Base-by-base conservation (phyloP, 2,888 invertebrate species). In the Pseudococcus jackbeardsleyi region DNA sequence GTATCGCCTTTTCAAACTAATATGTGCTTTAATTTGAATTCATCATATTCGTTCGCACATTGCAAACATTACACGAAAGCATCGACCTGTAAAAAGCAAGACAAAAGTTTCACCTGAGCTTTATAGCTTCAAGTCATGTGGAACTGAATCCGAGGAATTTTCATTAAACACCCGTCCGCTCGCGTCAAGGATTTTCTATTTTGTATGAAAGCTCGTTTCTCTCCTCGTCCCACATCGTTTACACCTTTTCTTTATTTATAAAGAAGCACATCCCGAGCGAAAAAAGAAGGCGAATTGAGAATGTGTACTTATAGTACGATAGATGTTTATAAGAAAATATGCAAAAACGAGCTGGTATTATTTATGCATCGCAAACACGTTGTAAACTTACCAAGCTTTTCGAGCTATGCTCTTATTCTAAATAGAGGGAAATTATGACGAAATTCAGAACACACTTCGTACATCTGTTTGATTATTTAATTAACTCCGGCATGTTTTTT, bases 21-120 rank as follows among this genome's bases (percentile, higher is more conserved):
- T 82, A 82, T 82, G 79, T 82, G 79, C 79, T 82, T 82, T 82
- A 82, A 82, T 82, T 82, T 82, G 42, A 82, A 82, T 82, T 82
- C 79, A 46, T 42, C 79, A 82, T 82, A 82, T 82, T 82, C 79
- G 79, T 82, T 77, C n/a, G 79, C 79, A 46, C 46, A 42, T 42
- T 46, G 79, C 79, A 46, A 82, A 82, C 42, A 82, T 82, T 46
- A 82, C 79, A 46, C 79, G 85, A 59, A 85, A 33, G 85, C 85
- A 64, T 85, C 59, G 85, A 85, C 85, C 85, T 85, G 85, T 85
- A 64, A 85, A 85, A 85, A 85, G 85, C 59, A 59, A 85, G 85
- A 85, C 54, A 64, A 85, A 85, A 85, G 85, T 85, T 85, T 64
- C 64, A 85, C 85, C 85, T 85, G 85, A 85, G 85, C 85, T 85